Conservation (phyloP, 2,888 invertebrate genomes). For the Liodrosophila aerea region DNA sequence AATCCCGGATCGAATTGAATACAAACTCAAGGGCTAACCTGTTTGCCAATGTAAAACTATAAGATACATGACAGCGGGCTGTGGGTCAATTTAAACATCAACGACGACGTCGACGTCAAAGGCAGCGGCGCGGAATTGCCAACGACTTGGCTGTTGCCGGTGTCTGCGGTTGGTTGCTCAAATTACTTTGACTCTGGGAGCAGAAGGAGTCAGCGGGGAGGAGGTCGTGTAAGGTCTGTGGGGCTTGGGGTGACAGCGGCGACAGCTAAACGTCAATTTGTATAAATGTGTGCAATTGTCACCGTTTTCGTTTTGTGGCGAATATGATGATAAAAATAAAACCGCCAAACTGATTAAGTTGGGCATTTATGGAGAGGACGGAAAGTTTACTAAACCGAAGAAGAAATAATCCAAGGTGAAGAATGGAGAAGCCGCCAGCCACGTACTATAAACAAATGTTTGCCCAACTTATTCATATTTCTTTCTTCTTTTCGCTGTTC, state of each 20-base stretch:
- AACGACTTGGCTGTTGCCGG: background rate
- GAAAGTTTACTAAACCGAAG: constrained; percentile 2
- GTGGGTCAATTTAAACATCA: background rate
- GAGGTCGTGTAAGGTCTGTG: constrained; percentile 30
- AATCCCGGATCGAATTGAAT: too few relatives aligned
- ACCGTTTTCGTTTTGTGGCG: constrained; percentile 38
- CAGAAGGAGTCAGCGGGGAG: background rate
- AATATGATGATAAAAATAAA: constrained; percentile 49
- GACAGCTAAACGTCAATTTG: constrained; percentile 66
- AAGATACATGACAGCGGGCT: constrained; percentile 18
- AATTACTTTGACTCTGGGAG: constrained; percentile 30
- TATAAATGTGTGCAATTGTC: constrained; percentile 59
- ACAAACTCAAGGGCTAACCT: background rate
- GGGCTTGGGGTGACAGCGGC: constrained; percentile 54
- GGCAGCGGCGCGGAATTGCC: background rate
- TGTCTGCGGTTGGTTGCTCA: constrained; percentile 49
- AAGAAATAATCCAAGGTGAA: background rate
- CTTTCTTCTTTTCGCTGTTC: constrained; percentile 1
- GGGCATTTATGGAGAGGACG: background rate
- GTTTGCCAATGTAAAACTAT: constrained; percentile 19
- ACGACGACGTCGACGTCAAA: constrained; percentile 6
- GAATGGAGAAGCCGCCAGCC: constrained; percentile 12
- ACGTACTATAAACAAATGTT: constrained; percentile 63
- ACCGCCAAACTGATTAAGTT: background rate
- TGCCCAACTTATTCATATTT: constrained; percentile 5